phyloP scores from a whole-genome alignment of 2,888 invertebrate species.

The Sphaerophoria taeniata region DNA sequence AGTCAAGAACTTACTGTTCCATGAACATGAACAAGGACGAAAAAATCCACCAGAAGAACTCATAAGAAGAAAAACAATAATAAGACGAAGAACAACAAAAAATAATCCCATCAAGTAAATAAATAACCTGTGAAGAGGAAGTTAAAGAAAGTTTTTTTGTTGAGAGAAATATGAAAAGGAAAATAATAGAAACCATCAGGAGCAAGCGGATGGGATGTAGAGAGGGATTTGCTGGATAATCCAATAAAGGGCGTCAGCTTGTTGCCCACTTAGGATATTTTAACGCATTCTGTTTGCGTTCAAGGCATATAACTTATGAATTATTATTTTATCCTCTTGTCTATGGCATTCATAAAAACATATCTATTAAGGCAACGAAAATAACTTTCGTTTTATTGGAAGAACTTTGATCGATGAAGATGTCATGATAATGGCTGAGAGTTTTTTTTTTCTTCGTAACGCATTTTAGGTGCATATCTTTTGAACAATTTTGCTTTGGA shows the following conservation, averaged over 20 bases:
- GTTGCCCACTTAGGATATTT: constrained; percentile 82
- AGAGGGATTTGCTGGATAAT: constrained; percentile 69
- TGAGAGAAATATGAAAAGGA: neutral
- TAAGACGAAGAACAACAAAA: constrained; percentile 3
- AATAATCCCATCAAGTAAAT: constrained; percentile 76
- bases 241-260: constrained; percentile 82
- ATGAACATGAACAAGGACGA: constrained; percentile 31
- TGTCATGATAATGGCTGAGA: constrained; percentile 5
- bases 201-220: neutral
- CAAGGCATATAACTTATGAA: constrained; percentile 82
- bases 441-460: neutral
- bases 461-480: too few species aligned
- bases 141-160: constrained; percentile 64
- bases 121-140: constrained; percentile 78
- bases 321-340: constrained; percentile 76
- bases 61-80: constrained; percentile 22
- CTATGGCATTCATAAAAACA: constrained; percentile 3
- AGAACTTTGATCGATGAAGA: constrained; percentile 35
- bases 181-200: neutral
- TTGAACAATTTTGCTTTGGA: too few species aligned
- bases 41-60: constrained; percentile 9
- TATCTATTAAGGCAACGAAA: constrained; percentile 26
- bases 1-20: constrained; percentile 69
- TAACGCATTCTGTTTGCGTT: constrained; percentile 79
- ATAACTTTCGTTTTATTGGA: constrained; percentile 18